Evolutionary conservation across 2,113 vertebrate species (phyloP).

Genomic region (Pelodiscus sinensis): DNA sequence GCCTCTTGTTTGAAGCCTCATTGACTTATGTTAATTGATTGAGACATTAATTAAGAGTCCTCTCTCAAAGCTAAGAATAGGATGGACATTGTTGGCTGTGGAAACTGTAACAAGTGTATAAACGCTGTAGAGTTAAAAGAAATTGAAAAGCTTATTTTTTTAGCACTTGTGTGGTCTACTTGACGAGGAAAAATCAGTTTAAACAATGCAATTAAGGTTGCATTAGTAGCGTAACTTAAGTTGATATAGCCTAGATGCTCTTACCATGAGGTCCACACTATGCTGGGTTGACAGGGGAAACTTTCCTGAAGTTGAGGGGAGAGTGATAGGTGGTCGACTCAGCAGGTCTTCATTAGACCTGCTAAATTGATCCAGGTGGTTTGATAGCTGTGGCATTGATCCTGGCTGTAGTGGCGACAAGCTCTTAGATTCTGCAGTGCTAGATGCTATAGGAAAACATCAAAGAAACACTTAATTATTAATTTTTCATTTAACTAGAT

Average conservation of each 20-base stretch:
- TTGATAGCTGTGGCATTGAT: too few relatives aligned
- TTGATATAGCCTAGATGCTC: too few relatives aligned
- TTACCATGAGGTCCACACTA: too few relatives aligned
- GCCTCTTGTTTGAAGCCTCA: background rate
- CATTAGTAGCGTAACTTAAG: too few relatives aligned
- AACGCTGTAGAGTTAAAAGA: accelerated
- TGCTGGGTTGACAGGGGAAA: too few relatives aligned
- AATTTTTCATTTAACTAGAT: accelerated
- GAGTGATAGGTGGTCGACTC: too few relatives aligned
- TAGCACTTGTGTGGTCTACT: accelerated
- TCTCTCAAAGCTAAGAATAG: background rate
- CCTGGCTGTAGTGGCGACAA: too few relatives aligned
- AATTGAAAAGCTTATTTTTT: accelerated
- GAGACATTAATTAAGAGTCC: background rate
- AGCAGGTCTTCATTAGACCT: too few relatives aligned
- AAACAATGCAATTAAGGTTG: too few relatives aligned
- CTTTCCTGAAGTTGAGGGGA: too few relatives aligned
- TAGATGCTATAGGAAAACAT: accelerated
- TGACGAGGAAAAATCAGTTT: too few relatives aligned
- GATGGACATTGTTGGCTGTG: accelerated
- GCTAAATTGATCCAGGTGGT: too few relatives aligned
- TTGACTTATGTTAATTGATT: background rate
- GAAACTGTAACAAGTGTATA: background rate
- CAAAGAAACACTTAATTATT: accelerated
- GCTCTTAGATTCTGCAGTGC: accelerated